Conservation (phyloP, 2,113 vertebrate species). For the Psephotus haematonotus region DNA sequence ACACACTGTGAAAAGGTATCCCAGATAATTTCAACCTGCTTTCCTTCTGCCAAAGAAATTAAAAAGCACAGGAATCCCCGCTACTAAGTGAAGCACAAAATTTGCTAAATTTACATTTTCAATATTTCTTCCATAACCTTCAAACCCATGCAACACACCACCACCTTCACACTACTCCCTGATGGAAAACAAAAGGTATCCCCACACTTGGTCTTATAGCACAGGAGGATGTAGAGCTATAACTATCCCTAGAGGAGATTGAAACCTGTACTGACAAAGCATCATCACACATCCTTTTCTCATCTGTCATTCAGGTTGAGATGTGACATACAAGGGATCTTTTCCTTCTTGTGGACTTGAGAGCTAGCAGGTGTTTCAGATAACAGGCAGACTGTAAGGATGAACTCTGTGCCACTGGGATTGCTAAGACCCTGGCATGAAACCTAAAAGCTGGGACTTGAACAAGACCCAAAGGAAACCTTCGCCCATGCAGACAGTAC, state of each 20-base stretch:
- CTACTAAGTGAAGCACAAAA: neutral
- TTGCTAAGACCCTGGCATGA: neutral
- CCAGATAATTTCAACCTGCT: neutral
- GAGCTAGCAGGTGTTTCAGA: neutral
- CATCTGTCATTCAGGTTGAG: neutral
- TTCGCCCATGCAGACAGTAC: neutral
- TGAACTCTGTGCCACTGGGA: neutral
- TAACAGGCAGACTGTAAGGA: neutral
- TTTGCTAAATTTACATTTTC: neutral
- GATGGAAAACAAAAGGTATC: neutral
- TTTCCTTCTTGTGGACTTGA: neutral
- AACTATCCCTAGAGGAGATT: neutral
- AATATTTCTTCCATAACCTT: neutral
- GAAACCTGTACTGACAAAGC: neutral
- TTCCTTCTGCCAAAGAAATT: neutral
- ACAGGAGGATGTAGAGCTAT: neutral
- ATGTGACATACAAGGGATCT: neutral
- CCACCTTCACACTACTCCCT: neutral
- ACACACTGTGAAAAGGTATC: neutral
- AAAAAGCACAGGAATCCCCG: neutral
- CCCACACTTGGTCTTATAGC: neutral
- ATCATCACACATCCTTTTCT: neutral
- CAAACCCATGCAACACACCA: fast-evolving
- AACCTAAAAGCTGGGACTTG: neutral
- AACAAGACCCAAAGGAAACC: neutral